Conservation (phyloP, 2,888 invertebrate species). For the Autographa pulchrina region DNA sequence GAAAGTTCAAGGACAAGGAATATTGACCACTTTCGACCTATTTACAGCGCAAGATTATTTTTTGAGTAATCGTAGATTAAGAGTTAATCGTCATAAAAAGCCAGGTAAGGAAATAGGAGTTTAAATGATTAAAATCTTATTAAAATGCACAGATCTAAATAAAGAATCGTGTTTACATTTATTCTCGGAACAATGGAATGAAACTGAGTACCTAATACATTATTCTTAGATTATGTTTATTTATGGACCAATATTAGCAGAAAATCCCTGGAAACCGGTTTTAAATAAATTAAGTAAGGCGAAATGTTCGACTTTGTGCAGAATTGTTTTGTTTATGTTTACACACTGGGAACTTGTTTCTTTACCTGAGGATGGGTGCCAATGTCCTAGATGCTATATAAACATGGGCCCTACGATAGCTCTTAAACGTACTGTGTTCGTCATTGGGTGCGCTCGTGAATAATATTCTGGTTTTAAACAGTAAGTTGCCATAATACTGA, state of each 20-base stretch:
- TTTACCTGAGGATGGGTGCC: constrained; percentile 25
- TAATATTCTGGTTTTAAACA: constrained; percentile 4
- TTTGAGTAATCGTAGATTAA: no score
- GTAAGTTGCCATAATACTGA: constrained; percentile 29
- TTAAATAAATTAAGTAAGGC: not conserved
- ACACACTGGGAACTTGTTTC: constrained; percentile 52
- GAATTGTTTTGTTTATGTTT: constrained; percentile 31
- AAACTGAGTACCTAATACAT: constrained; percentile 14
- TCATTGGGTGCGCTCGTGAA: constrained; percentile 32
- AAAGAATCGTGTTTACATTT: not conserved
- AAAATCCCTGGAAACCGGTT: constrained; percentile 23
- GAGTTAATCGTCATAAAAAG: not conserved
- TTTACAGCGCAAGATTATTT: not conserved
- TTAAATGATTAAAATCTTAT: not conserved
- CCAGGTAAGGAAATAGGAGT: no score
- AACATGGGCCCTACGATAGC: constrained; percentile 8
- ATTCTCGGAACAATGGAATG: constrained; percentile 12
- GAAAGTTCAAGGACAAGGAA: not conserved
- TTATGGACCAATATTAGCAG: constrained; percentile 5
- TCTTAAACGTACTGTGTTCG: constrained; percentile 38
- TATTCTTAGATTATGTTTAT: constrained; percentile 12
- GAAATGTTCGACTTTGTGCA: constrained; percentile 28
- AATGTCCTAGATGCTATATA: constrained; percentile 57
- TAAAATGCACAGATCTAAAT: not conserved
- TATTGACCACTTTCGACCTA: not conserved